Evolutionary conservation across 2,797 vertebrate species (phyloP), one percentile per base, ranked within the genome.

Genomic region (Enteromius unitaeniatus): DNA sequence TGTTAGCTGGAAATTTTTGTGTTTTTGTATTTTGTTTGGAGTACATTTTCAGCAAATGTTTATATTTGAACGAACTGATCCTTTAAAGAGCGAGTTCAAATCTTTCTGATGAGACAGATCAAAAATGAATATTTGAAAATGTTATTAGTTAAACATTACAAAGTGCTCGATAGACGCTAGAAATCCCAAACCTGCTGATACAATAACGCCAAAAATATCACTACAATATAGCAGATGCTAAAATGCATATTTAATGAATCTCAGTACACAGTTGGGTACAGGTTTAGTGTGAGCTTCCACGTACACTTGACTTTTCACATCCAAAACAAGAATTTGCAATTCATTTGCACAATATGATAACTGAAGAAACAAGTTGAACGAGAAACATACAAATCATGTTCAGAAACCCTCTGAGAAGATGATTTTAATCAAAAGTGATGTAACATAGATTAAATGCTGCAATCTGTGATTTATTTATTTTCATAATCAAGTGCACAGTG

Each of bases 241-340:
- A 81, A 72, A 60, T 81, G 19, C 53, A 34, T 62, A 21, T 81
- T 81, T 81, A 81, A n/a, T 81, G 19, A 23, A 47, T 11, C 11
- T n/a, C 0, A 9, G 17, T 28, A 34, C 53, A 51, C 21, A 26
- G 60, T 64, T 2, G 23, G 6, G 19, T 8, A 37, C 23, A 47
- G 7, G 26, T 81, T 72, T n/a, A 34, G 17, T 14, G 2, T 64
- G 15, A 65, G 45, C 13, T 62, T 42, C 4, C 73, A 60, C 2
- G 1, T 11, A 14, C 31, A 13, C 73, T 23, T 60, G 75, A 34
- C 2, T n/a, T 73, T 4, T 73, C n/a, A 62, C 40, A 40, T 37
- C 28, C 3, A 82, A 74, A 74, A 62, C 28, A 40, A 64, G 5
- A 64, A 49, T 8, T 40, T 40, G n/a, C 70, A 1, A 37, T 26